Evolutionary conservation across 2,113 vertebrate genomes (phyloP), one percentile per base, ranked within the genome.

Genomic region (Gymnorhina tibicen): DNA sequence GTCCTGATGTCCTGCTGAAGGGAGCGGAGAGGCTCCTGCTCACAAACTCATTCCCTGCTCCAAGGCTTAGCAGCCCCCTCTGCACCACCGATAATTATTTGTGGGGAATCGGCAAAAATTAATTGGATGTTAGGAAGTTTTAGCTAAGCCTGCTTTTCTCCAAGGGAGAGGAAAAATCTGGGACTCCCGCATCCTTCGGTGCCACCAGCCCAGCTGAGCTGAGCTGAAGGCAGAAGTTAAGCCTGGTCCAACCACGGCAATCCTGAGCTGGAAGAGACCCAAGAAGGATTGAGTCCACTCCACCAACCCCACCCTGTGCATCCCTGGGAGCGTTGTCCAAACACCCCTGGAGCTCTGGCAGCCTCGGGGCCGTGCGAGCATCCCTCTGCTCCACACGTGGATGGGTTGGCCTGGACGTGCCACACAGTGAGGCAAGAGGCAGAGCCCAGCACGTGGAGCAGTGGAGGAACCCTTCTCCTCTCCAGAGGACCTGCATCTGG

Each of bases 231-330:
- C 44, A 73, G 10, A 41, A 11, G 28, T 46, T 12, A 13, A 0
- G 3, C 59, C 28, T 8, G 50, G 8, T 14, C 33, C 33, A 60
- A 3, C 15, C 20, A 37, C 0, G 0, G n/a, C 72, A 42, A n/a
- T 28, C 28, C 47, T 47, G 69, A 55, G 22, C 10, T 63, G 47
- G 16, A n/a, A 49, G 16, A 41, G 28, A 62, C 23, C 56, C 28
- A 24, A 24, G 33, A 39, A 46, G 33, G 33, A 46, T 27, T 0
- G 0, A 63, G 23, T 7, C 28, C 28, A 62, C 3, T 16, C 46
- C 64, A 58, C 3, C 12, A 41, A 35, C 55, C 49, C 13, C n/a
- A 74, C 41, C 39, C 13, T 52, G 37, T 24, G 55, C 37, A 60
- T 13, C 24, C 35, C 53, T 24, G 46, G 32, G 39, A n/a, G 52